Conservation (phyloP, 2,888 invertebrate species). For the Acanthosepion lycidas region DNA sequence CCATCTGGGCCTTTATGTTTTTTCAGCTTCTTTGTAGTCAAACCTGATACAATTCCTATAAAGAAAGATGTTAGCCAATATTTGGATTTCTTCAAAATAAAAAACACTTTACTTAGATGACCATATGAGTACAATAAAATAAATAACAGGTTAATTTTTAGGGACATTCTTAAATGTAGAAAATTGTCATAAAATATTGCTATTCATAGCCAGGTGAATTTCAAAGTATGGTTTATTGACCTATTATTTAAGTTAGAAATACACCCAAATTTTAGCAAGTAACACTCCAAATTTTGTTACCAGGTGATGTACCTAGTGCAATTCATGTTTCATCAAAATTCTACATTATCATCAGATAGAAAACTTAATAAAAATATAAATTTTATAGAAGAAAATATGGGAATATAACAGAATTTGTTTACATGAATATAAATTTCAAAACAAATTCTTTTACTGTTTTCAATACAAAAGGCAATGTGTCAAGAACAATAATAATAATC, state of each 20-base stretch:
- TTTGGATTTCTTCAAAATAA: background rate
- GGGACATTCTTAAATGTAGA: background rate
- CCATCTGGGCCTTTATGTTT: slow-evolving; percentile 57
- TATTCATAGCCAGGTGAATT: background rate
- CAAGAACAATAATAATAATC: too few species aligned
- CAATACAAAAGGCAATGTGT: background rate
- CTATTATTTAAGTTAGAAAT: background rate
- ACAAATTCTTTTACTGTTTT: background rate
- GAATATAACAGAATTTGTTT: background rate
- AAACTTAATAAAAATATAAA: background rate
- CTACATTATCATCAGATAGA: too few species aligned
- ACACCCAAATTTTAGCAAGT: too few species aligned
- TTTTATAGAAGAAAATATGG: background rate
- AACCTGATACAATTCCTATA: slow-evolving; percentile 55
- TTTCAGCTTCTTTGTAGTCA: slow-evolving; percentile 59
- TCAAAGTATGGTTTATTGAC: background rate
- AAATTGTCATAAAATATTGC: background rate
- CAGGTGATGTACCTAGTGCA: too few species aligned
- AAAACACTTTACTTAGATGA: background rate
- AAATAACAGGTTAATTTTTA: background rate
- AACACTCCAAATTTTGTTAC: background rate
- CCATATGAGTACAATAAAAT: background rate
- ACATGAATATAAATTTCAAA: too few species aligned
- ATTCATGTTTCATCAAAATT: background rate
- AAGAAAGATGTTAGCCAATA: background rate